Base-by-base conservation (phyloP, 2,797 vertebrate species). In the Staurois parvus region DNA sequence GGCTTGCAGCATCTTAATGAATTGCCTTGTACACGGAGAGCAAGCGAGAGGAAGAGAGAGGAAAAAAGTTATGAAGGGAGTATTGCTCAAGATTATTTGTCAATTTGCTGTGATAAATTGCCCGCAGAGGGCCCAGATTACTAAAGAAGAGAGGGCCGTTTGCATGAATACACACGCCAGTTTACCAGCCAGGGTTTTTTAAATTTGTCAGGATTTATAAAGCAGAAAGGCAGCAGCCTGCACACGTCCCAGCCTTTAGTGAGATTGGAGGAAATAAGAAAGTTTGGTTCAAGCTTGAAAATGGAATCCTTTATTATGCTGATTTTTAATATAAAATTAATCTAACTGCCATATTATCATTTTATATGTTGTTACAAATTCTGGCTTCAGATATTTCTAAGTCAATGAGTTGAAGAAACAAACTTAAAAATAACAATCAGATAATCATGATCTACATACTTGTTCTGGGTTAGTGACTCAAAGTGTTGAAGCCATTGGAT, bases 41-140 rank as follows among this genome's bases (percentile, higher is more conserved):
- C 64, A 66, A 66, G 64, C 11, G 10, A 66, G 64, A 66, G 64
- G 10, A 66, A 66, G 52, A 66, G 26, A 66, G 29, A 32, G 37
- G 17, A 42, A 81, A 29, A 75, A 83, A 83, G 81, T 83, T 75
- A 48, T 66, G 81, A 52, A 75, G 62, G 26, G 75, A 83, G 81
- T 48, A 83, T 67, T 74, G 40, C 40, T 42, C 72, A 66, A 83
- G 72, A 83, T 74, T 83, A 83, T 83, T 75, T 75, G 81, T 83
- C 81, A 83, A 83, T 83, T 67, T 75, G 81, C 72, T 45, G 81
- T 83, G 56, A 74, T 83, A 83, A 83, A 83, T 83, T 75, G 19
- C 72, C 62, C 40, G 48, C 59, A 21, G 3, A 74, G 81, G 70
- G 59, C 40, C 3, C 24, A 67, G 52, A 81, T 81, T 72, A 81